Evolutionary conservation across 2,888 invertebrate genomes (phyloP), one percentile per base, ranked within the genome.

Genomic region (Corbicula japonica): DNA sequence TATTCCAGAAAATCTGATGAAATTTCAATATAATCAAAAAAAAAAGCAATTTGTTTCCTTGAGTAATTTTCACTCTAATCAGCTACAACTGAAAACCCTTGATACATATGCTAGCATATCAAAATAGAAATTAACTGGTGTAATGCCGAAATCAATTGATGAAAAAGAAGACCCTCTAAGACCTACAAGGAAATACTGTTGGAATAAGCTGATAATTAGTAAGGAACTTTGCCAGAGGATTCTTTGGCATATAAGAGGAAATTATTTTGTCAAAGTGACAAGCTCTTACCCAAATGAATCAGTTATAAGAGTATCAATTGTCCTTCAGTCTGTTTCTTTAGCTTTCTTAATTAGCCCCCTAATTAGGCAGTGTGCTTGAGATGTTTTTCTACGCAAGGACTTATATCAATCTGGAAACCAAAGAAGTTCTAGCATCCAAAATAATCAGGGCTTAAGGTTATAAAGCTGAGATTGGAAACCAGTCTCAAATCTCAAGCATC

Each of bases 171-270:
- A 63, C 78, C 74, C 63, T 41, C 63, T 21, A 63, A 65, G 38
- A 62, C 70, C 52, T 32, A 26, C 1, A 74, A 69, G 63, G 58
- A 69, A 65, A 74, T 75, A 71, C 75, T 71, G 72, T 75, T 71
- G 76, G 73, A 76, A 52, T 80, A 80, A 80, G 80, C 72, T 41
- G 76, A 72, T 80, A 80, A 80, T 80, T 80, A 80, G 72, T 60
- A 26, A 28, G 50, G 58, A 69, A 72, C 56, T 54, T 56, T 80
- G 70, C 71, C 41, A 41, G 48, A 69, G 63, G 75, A 73, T 72
- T 76, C 63, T 58, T 52, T 68, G 70, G 56, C 60, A 21, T 58
- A 56, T 69, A 60, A 80, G 80, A 80, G 80, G 80, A 80, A 80
- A 80, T 80, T 69, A 76, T 80, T 80, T 76, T 73, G 76, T 70